Evolutionary conservation across 2,888 invertebrate species (phyloP).

Genomic region (Coleophora flavipennella): DNA sequence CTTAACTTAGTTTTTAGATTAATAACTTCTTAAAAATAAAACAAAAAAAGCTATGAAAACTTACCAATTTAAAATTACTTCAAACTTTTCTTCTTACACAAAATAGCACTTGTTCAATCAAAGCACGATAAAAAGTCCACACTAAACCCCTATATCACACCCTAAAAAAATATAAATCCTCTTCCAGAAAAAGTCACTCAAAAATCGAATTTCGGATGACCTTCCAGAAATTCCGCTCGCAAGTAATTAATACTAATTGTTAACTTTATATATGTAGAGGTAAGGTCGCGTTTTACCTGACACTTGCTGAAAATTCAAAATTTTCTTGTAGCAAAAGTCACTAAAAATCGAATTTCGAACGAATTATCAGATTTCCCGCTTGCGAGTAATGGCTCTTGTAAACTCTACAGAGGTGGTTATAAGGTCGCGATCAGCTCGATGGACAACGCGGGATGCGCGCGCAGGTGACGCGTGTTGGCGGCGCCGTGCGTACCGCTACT

Average conservation of each 20-base stretch:
- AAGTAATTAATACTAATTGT: no score
- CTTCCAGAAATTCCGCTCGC: no score
- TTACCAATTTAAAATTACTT: conserved; percentile 1
- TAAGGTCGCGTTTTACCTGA: no score
- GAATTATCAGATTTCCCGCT: no score
- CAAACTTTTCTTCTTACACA: neutral
- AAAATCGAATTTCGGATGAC: neutral
- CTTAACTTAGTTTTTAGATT: no score
- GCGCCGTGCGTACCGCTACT: conserved; percentile 46
- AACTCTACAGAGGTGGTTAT: conserved; percentile 12
- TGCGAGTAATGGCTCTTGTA: conserved; percentile 1
- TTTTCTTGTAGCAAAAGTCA: neutral
- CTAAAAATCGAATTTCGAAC: conserved; percentile 8
- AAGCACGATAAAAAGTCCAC: no score
- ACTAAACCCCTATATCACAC: neutral
- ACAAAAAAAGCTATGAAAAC: neutral
- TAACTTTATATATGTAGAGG: no score
- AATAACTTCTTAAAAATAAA: no score
- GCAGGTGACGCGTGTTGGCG: conserved; percentile 44
- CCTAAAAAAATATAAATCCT: neutral
- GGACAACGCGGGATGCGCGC: conserved; percentile 20
- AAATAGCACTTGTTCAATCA: neutral
- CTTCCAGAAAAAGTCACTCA: neutral
- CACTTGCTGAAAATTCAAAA: neutral
- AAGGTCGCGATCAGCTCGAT: conserved; percentile 21